Evolutionary conservation across 2,797 vertebrate genomes (phyloP).

Genomic region (Margarornis squamiger): DNA sequence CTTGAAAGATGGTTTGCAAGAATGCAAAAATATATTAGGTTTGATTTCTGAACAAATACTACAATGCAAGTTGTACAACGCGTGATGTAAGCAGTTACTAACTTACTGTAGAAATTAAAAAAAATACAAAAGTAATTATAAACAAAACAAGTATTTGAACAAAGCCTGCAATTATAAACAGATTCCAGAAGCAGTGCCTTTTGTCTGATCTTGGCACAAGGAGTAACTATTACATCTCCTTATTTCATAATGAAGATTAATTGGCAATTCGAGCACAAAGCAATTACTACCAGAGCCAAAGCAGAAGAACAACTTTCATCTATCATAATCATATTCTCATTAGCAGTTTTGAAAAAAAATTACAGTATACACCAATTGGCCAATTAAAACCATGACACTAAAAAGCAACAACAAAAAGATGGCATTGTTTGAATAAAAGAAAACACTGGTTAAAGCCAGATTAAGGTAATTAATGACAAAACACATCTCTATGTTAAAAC

Average conservation of each 20-base stretch:
- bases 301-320: neutral
- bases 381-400: neutral
- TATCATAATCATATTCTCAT: neutral
- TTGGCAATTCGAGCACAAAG: neutral
- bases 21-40: neutral
- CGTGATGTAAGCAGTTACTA: neutral
- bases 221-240: neutral
- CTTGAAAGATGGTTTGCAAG: neutral
- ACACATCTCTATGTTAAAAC: neutral
- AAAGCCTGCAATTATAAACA: neutral
- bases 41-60: neutral
- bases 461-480: neutral
- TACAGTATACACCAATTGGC: neutral
- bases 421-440: neutral
- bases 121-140: neutral
- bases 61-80: neutral
- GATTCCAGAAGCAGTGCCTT: neutral
- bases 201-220: slow-evolving; percentile 32
- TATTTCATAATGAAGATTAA: slow-evolving; percentile 36
- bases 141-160: neutral
- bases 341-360: slow-evolving; percentile 5
- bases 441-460: neutral
- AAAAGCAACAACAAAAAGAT: neutral
- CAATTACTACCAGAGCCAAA: neutral
- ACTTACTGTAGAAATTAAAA: neutral